Conservation (phyloP, 2,888 invertebrate species). For the Dichetophora obliterata region DNA sequence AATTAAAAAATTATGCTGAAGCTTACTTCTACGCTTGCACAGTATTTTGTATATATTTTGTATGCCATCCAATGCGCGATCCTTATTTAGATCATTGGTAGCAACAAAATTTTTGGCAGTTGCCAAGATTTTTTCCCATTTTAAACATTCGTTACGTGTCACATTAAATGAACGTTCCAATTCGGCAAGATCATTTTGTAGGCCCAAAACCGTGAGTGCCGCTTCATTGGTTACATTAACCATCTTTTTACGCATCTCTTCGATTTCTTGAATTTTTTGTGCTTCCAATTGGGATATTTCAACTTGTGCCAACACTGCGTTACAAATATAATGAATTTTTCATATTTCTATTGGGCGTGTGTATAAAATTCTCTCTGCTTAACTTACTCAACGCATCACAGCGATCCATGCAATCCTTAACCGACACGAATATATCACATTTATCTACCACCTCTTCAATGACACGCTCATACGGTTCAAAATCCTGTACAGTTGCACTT, state of each 20-base stretch:
- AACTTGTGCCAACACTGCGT: conserved; percentile 66
- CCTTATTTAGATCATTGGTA: conserved; percentile 58
- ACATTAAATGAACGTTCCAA: conserved; percentile 64
- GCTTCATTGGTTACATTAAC: conserved; percentile 66
- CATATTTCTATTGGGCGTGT: too few relatives aligned
- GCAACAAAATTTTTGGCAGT: conserved; percentile 60
- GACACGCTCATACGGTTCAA: conserved; percentile 64
- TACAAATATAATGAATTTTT: too few relatives aligned
- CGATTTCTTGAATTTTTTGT: conserved; percentile 62
- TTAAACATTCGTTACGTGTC: conserved; percentile 59
- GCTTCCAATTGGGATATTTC: conserved; percentile 63
- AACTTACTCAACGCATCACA: conserved; percentile 68
- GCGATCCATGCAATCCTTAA: conserved; percentile 67
- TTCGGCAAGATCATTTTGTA: conserved; percentile 65
- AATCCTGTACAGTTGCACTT: conserved; percentile 59
- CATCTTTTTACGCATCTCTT: conserved; percentile 65
- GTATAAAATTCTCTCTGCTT: not conserved
- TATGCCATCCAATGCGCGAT: conserved; percentile 64
- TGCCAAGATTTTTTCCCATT: conserved; percentile 65
- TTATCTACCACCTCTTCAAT: conserved; percentile 63
- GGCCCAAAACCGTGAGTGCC: conserved; percentile 62
- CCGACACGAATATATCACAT: conserved; percentile 61
- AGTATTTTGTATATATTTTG: conserved; percentile 61
- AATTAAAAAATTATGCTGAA: not conserved
- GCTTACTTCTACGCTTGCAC: conserved; percentile 60